Conservation (phyloP, 2,888 invertebrate genomes). For the Morinoia aosen region DNA sequence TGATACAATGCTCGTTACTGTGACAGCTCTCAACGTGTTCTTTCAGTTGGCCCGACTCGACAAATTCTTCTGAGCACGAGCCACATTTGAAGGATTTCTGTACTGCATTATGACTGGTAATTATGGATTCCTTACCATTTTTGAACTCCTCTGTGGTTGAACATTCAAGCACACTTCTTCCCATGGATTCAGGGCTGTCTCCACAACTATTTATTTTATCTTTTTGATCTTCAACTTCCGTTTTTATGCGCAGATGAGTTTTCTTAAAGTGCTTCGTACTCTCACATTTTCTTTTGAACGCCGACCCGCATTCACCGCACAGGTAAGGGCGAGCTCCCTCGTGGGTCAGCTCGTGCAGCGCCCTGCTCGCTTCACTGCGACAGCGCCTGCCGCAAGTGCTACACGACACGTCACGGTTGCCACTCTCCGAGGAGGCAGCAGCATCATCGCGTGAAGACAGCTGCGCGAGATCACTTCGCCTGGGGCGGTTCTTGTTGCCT, state of each 20-base stretch:
- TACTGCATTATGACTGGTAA: background rate
- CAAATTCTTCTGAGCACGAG: background rate
- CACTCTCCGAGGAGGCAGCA: background rate
- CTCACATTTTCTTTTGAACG: conserved; percentile 55
- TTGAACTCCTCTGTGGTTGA: background rate
- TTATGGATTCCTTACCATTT: background rate
- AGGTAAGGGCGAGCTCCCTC: conserved; percentile 55
- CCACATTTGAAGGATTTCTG: background rate
- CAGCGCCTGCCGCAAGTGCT: conserved; percentile 54
- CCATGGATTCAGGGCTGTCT: background rate
- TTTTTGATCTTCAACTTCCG: background rate
- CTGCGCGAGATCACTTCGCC: background rate
- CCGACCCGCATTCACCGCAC: conserved; percentile 50
- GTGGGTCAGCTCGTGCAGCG: conserved; percentile 53
- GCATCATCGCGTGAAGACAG: background rate
- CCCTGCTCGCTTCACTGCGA: background rate
- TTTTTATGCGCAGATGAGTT: background rate
- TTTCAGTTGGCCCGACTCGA: background rate
- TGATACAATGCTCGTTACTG: background rate
- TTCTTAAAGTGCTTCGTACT: conserved; percentile 29
- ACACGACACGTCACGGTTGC: conserved; percentile 6
- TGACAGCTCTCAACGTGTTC: conserved; percentile 34
- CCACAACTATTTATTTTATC: background rate
- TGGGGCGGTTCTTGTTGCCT: background rate
- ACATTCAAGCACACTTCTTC: background rate